Evolutionary conservation across 2,888 invertebrate genomes (phyloP).

Genomic region (Agonum fuliginosum): DNA sequence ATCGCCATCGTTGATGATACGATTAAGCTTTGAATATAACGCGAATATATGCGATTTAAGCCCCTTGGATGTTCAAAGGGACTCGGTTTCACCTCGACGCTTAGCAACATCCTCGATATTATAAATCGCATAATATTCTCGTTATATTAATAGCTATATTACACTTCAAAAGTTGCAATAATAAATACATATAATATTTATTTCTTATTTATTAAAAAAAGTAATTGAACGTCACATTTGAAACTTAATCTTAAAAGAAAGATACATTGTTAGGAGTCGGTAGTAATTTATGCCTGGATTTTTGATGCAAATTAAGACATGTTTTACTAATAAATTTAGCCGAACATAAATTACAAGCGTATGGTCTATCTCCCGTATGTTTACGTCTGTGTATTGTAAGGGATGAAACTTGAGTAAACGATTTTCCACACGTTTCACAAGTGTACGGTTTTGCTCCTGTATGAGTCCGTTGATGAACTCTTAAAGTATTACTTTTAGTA

Average conservation of each 20-base stretch:
- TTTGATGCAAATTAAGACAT: conserved; percentile 74
- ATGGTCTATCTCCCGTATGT: conserved; percentile 67
- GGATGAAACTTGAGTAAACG: conserved; percentile 64
- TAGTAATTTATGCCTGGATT: conserved; percentile 69
- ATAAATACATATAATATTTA: background rate
- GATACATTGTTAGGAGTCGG: background rate
- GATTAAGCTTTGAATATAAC: too few species aligned
- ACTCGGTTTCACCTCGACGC: too few species aligned
- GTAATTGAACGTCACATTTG: background rate
- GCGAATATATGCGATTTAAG: too few species aligned
- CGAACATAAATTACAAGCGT: conserved; percentile 64
- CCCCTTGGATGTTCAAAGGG: too few species aligned
- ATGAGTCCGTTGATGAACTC: conserved; percentile 68
- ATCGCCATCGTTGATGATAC: too few species aligned
- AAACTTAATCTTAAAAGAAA: background rate
- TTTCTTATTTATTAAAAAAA: conserved; percentile 19
- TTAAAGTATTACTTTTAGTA: conserved; percentile 62
- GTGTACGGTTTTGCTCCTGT: conserved; percentile 72
- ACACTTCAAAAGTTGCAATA: conserved; percentile 71
- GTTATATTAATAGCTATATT: too few species aligned
- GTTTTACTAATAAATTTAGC: conserved; percentile 66
- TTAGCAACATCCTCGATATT: too few species aligned
- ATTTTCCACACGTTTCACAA: conserved; percentile 65
- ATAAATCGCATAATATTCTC: too few species aligned
- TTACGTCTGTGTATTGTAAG: conserved; percentile 66